Evolutionary conservation across 2,888 invertebrate species (phyloP).

Genomic region (Lamproptera curius): DNA sequence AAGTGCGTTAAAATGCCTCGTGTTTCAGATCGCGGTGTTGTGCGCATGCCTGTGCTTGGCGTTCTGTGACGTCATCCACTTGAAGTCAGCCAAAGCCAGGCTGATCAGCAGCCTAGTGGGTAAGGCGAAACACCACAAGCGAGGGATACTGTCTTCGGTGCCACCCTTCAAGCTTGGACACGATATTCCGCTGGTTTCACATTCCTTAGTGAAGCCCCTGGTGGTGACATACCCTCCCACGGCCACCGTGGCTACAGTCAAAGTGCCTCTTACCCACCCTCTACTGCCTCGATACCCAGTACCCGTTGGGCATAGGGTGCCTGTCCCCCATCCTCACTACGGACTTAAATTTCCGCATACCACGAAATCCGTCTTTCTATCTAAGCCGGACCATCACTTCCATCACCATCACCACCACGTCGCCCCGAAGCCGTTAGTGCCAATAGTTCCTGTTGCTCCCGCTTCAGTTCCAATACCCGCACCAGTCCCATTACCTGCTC

Average conservation of each 20-base stretch:
- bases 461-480: slow-evolving; percentile 26
- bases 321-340: slow-evolving; percentile 57
- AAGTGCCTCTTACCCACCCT: slow-evolving; percentile 59
- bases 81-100: slow-evolving; percentile 50
- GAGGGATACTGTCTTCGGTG: slow-evolving; percentile 57
- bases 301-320: slow-evolving; percentile 54
- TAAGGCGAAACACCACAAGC: slow-evolving; percentile 57
- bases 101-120: slow-evolving; percentile 44
- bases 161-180: slow-evolving; percentile 70
- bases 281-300: slow-evolving; percentile 48
- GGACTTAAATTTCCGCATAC: slow-evolving; percentile 57
- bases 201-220: slow-evolving; percentile 67
- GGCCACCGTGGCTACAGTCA: slow-evolving; percentile 62
- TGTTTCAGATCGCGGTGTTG: slow-evolving; percentile 64
- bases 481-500: slow-evolving; percentile 28
- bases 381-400: slow-evolving; percentile 57
- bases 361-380: slow-evolving; percentile 43
- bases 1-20: slow-evolving; percentile 39
- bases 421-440: slow-evolving; percentile 51
- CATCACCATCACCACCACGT: slow-evolving; percentile 70
- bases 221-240: slow-evolving; percentile 70
- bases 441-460: slow-evolving; percentile 42
- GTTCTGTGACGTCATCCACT: slow-evolving; percentile 49
- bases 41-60: slow-evolving; percentile 49
- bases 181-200: slow-evolving; percentile 66